A percentile compares a stretch with the other conserved stretches of the same genome.
phyloP scores from a whole-genome alignment of 1,140 invertebrate genomes.

The Pectinophora gossypiella region DNA sequence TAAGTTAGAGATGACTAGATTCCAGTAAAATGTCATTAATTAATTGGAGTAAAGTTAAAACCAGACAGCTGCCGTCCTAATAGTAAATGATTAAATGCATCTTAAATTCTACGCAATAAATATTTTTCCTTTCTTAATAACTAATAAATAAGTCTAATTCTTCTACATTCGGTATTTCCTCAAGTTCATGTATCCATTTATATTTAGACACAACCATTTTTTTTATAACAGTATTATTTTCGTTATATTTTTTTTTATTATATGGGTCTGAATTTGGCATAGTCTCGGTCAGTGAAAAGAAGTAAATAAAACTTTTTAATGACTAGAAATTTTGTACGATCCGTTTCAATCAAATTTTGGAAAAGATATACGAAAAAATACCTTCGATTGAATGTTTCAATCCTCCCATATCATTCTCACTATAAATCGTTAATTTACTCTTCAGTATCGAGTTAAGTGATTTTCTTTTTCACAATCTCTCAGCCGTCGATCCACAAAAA shows the following conservation, averaged over 20 bases:
- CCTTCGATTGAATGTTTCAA: background rate
- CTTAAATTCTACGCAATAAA: slow-evolving; percentile 57
- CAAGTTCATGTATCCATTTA: slow-evolving; percentile 44
- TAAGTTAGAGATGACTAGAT: too few relatives aligned
- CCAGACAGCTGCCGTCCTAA: too few relatives aligned
- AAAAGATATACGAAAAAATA: background rate
- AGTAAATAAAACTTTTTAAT: slow-evolving; percentile 13
- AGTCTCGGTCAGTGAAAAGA: slow-evolving; percentile 29
- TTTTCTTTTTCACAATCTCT: too few relatives aligned
- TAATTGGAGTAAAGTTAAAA: too few relatives aligned
- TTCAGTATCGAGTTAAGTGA: too few relatives aligned
- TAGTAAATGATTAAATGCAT: slow-evolving; percentile 57
- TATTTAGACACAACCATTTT: slow-evolving; percentile 64
- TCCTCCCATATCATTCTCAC: too few relatives aligned
- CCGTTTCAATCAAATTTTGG: background rate
- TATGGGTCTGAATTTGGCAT: slow-evolving; percentile 46
- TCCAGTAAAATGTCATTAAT: too few relatives aligned
- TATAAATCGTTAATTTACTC: too few relatives aligned
- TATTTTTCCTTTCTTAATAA: slow-evolving; percentile 56
- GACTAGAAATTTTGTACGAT: slow-evolving; percentile 35
- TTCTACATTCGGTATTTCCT: slow-evolving; percentile 46
- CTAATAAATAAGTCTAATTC: slow-evolving; percentile 61
- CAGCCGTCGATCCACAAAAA: too few relatives aligned
- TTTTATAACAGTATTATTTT: slow-evolving; percentile 43
- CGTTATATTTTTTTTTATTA: slow-evolving; percentile 33